phyloP scores from a whole-genome alignment of 2,888 invertebrate species.

The Allacma fusca region DNA sequence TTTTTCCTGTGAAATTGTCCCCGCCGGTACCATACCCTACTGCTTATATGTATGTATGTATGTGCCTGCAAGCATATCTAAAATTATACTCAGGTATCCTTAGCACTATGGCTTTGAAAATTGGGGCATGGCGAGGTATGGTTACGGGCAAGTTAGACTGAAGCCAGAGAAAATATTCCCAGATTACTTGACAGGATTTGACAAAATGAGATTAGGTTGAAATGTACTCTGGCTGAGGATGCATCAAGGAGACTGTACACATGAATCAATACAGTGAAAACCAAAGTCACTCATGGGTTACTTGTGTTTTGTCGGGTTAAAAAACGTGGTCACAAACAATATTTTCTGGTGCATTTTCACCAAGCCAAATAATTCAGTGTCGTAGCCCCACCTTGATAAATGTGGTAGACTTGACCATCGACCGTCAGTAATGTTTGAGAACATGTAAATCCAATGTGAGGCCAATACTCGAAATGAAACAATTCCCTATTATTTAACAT shows the following conservation, averaged over 20 bases:
- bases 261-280: not conserved
- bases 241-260: too few species aligned
- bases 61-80: not conserved
- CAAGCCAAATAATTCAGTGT: too few species aligned
- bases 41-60: too few species aligned
- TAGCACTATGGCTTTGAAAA: too few species aligned
- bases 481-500: too few species aligned
- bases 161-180: not conserved
- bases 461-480: too few species aligned
- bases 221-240: not conserved
- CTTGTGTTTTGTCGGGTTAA: not conserved
- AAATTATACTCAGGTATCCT: not conserved
- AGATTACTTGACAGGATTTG: not conserved
- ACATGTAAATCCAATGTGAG: too few species aligned
- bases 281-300: not conserved
- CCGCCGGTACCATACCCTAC: not conserved
- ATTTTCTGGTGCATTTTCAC: too few species aligned
- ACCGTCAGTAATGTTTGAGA: too few species aligned
- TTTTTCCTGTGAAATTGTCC: slow-evolving; percentile 5
- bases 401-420: too few species aligned
- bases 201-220: not conserved
- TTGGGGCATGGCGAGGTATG: not conserved
- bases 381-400: too few species aligned
- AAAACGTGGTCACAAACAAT: too few species aligned
- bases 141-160: not conserved